Conservation (phyloP, 2,888 invertebrate species). For the Tromatobia lineatoria region DNA sequence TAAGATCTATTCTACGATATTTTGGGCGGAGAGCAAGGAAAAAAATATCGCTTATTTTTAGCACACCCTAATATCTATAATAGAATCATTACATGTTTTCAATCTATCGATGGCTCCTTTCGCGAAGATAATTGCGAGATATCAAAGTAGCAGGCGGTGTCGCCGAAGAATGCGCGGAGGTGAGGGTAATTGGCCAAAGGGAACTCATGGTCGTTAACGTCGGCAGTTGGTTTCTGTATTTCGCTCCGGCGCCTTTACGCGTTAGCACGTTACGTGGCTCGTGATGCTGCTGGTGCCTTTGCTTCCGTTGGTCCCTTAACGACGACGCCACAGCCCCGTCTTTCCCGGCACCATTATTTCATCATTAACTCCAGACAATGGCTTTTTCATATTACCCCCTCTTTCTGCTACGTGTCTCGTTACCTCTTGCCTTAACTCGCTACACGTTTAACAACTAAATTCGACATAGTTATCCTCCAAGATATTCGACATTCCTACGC, state of each 20-base stretch:
- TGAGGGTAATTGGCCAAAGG: conserved; percentile 73
- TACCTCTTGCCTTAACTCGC: conserved; percentile 29
- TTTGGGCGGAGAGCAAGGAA: no score
- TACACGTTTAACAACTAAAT: conserved; percentile 36
- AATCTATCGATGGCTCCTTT: not conserved
- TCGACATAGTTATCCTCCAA: conserved; percentile 11
- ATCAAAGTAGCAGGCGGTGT: conserved; percentile 35
- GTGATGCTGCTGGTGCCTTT: conserved; percentile 30
- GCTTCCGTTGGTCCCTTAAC: conserved; percentile 73
- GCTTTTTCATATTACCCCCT: conserved; percentile 63
- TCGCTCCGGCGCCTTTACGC: conserved; percentile 67
- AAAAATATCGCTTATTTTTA: no score
- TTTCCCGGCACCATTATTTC: conserved; percentile 74
- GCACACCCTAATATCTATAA: no score
- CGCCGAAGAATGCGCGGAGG: conserved; percentile 45
- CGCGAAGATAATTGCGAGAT: conserved; percentile 18
- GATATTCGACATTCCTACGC: not conserved
- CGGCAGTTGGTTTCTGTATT: conserved; percentile 74
- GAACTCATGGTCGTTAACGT: conserved; percentile 75
- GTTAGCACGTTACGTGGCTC: conserved; percentile 40
- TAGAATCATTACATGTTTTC: no score
- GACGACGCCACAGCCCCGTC: conserved; percentile 68
- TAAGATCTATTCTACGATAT: no score
- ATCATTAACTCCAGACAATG: conserved; percentile 76
- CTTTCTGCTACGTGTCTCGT: conserved; percentile 30